These are phyloP conservation scores for Anableps anableps DNA, from an alignment of 2,797 vertebrate species.

Conservation along the genomic window DNA sequence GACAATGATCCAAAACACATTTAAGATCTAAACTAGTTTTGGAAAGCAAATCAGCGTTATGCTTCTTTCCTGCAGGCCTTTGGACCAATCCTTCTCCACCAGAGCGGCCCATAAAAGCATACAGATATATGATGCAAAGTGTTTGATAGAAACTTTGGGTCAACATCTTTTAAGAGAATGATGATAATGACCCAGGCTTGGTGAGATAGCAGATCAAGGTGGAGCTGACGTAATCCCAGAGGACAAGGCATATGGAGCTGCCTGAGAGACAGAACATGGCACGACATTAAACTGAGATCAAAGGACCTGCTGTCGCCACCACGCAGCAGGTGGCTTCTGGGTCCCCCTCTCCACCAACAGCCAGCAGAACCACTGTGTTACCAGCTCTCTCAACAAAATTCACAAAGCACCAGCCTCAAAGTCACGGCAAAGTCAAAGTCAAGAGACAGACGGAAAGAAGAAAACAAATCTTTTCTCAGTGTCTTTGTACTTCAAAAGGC, in stretches of 20 bases:
- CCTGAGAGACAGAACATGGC: slow-evolving; percentile 64
- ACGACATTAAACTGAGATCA: slow-evolving; percentile 76
- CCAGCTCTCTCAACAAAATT: slow-evolving; percentile 56
- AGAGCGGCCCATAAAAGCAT: background rate
- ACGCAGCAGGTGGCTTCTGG: slow-evolving; percentile 66
- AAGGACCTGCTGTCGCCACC: slow-evolving; percentile 68
- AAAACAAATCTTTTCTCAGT: slow-evolving; percentile 71
- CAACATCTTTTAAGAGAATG: slow-evolving; percentile 23
- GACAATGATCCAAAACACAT: background rate
- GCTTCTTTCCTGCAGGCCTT: background rate
- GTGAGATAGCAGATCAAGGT: slow-evolving; percentile 60
- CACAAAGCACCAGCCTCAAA: slow-evolving; percentile 68
- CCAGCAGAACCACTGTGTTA: slow-evolving; percentile 34
- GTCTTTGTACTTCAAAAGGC: slow-evolving; percentile 78
- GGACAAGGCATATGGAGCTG: slow-evolving; percentile 55
- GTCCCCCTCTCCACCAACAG: slow-evolving; percentile 58
- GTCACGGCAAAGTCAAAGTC: slow-evolving; percentile 77
- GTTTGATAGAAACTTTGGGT: slow-evolving; percentile 35
- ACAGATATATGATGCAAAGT: slow-evolving; percentile 7
- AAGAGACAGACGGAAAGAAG: slow-evolving; percentile 59
- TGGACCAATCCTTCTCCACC: background rate
- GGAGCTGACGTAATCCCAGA: slow-evolving; percentile 69
- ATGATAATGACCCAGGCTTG: slow-evolving; percentile 49
- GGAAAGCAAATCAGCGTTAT: background rate
- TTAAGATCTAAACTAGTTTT: background rate